Conservation (phyloP, 2,888 invertebrate genomes). For the Netelia fuscicornis region DNA sequence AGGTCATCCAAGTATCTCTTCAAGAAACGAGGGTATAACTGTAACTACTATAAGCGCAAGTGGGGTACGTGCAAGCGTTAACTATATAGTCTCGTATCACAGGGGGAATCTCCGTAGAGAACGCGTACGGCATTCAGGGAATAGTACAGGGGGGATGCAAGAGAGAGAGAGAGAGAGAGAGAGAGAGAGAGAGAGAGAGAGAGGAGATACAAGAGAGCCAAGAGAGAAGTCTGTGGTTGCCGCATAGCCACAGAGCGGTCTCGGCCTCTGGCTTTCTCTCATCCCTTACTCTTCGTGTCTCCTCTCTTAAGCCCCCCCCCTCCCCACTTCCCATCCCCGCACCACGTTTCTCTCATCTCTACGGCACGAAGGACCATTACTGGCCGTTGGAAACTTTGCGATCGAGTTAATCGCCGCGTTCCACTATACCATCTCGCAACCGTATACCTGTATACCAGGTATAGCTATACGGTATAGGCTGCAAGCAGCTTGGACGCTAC, state of each 20-base stretch:
- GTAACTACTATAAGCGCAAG: constrained; percentile 11
- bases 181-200: constrained; percentile 20
- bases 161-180: no score
- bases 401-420: constrained; percentile 62
- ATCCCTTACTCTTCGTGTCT: constrained; percentile 16
- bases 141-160: constrained; percentile 20
- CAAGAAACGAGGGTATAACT: constrained; percentile 68
- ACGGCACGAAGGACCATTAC: constrained; percentile 55
- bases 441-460: background rate
- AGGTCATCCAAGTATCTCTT: constrained; percentile 72
- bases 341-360: constrained; percentile 6
- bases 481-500: constrained; percentile 40
- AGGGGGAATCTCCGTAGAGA: constrained; percentile 1
- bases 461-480: background rate
- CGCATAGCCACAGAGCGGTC: constrained; percentile 57
- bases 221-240: constrained; percentile 25
- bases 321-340: background rate
- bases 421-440: constrained; percentile 36
- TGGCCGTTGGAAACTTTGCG: constrained; percentile 61
- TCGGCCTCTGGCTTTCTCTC: constrained; percentile 41
- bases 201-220: constrained; percentile 13
- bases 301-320: background rate
- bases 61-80: constrained; percentile 11
- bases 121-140: constrained; percentile 33
- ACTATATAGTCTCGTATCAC: constrained; percentile 15